These are phyloP conservation scores for Tetranychus piercei DNA, from an alignment of 2,888 invertebrate genomes.

Conservation along the genomic window DNA sequence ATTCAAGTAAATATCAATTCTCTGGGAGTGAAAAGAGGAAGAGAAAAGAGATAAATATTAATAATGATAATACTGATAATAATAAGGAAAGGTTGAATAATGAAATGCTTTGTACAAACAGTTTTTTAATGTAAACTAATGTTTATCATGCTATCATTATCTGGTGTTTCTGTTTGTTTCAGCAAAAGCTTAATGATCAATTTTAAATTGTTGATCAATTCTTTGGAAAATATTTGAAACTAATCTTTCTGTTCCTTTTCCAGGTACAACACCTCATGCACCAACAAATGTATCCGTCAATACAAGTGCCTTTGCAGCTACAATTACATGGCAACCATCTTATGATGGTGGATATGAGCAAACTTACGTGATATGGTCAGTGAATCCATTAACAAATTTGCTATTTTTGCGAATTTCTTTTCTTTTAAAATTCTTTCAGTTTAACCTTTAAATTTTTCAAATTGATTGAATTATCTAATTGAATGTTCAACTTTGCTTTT, in stretches of 20 bases:
- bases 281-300: slow-evolving; percentile 82
- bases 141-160: no score
- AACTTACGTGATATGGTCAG: slow-evolving; percentile 21
- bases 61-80: no score
- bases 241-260: not conserved
- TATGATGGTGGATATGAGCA: slow-evolving; percentile 82
- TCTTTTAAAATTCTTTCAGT: not conserved
- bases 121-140: no score
- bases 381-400: slow-evolving; percentile 8
- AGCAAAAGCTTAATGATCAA: no score
- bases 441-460: not conserved
- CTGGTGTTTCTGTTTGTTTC: no score
- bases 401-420: not conserved
- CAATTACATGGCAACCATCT: slow-evolving; percentile 78
- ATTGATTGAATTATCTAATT: not conserved
- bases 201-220: no score
- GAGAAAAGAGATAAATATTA: no score
- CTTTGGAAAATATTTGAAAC: no score
- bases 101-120: no score
- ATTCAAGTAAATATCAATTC: no score
- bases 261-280: slow-evolving; percentile 83
- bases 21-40: no score
- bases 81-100: no score
- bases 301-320: slow-evolving; percentile 72
- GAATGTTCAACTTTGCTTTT: not conserved